A percentile compares a stretch with the other conserved stretches of the same genome.
Conservation (phyloP, 2,797 vertebrate genomes). For the Hozukius guyotensis region DNA sequence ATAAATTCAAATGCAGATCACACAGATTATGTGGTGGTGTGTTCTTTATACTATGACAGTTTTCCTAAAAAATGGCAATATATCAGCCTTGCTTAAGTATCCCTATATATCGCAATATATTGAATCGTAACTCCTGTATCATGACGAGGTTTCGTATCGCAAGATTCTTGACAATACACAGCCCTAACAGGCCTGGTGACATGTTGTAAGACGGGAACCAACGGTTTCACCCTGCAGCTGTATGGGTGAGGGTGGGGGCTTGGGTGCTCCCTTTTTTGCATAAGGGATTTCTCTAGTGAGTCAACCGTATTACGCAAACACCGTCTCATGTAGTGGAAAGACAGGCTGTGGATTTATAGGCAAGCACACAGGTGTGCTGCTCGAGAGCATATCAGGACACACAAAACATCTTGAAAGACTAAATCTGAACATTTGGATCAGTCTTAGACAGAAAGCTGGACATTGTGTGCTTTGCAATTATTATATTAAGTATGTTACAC, state of each 20-base stretch:
- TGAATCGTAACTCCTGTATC: too few species aligned
- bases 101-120: too few species aligned
- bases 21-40: too few species aligned
- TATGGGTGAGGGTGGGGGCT: conserved; percentile 29
- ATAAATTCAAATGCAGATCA: too few species aligned
- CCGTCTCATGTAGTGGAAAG: conserved; percentile 11
- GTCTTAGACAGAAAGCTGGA: neutral
- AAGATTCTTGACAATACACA: neutral
- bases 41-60: too few species aligned
- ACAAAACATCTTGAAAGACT: neutral
- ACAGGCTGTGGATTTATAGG: neutral
- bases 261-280: conserved; percentile 39
- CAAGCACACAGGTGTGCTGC: neutral
- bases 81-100: too few species aligned
- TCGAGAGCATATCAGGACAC: neutral
- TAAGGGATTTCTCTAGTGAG: conserved; percentile 50
- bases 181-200: neutral
- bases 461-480: neutral
- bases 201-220: conserved; percentile 30
- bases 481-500: neutral
- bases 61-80: too few species aligned
- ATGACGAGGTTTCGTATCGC: neutral
- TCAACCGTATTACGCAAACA: conserved; percentile 51
- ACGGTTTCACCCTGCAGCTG: conserved; percentile 70
- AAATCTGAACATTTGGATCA: neutral